Percentiles rank a stretch among this genome's conserved stretches.
phyloP scores from a whole-genome alignment of 2,888 invertebrate species.

The Yponomeuta cagnagella region DNA sequence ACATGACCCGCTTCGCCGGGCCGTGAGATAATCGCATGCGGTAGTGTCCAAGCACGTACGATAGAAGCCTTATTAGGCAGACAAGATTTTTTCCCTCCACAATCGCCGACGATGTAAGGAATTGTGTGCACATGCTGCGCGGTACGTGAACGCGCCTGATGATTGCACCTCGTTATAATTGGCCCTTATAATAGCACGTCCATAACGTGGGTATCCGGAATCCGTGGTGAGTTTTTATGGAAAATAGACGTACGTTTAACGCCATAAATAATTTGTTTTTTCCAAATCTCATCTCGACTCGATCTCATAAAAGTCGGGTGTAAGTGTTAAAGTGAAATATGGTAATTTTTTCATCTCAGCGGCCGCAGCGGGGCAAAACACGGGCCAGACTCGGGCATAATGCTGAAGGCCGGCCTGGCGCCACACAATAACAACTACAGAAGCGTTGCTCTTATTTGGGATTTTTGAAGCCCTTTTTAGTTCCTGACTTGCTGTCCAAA shows the following conservation, averaged over 20 bases:
- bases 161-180: no score
- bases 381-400: constrained; percentile 19
- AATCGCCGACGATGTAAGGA: constrained; percentile 29
- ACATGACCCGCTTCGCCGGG: constrained; percentile 30
- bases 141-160: no score
- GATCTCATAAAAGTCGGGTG: constrained; percentile 49
- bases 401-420: constrained; percentile 23
- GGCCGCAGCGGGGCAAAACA: not conserved
- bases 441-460: no score
- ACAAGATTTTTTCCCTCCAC: constrained; percentile 42
- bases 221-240: not conserved
- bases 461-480: no score
- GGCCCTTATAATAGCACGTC: no score
- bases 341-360: constrained; percentile 52
- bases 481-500: no score
- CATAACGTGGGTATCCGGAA: not conserved
- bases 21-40: constrained; percentile 66
- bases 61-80: constrained; percentile 58
- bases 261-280: constrained; percentile 19
- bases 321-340: constrained; percentile 60
- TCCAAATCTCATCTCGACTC: constrained; percentile 23
- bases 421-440: not conserved
- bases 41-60: constrained; percentile 61
- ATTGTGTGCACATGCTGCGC: not conserved
- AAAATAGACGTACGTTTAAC: not conserved